Evolutionary conservation across 2,797 vertebrate species (phyloP).

Genomic region (Sebastes wilsoni): DNA sequence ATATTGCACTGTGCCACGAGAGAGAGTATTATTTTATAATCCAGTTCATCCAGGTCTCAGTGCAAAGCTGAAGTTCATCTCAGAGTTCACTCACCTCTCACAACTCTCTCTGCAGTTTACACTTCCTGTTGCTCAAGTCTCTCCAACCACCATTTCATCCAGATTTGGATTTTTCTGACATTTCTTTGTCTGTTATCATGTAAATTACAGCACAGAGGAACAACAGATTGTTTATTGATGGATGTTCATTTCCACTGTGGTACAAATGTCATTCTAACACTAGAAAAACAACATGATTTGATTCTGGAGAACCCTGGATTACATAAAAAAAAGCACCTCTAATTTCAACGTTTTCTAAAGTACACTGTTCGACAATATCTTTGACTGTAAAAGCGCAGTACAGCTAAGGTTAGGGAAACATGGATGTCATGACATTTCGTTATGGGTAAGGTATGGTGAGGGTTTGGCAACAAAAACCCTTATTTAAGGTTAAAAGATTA

Average conservation of each 20-base stretch:
- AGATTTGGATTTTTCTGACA: background rate
- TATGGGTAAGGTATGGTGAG: background rate
- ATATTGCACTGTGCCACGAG: background rate
- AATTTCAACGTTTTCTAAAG: background rate
- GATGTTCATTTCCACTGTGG: background rate
- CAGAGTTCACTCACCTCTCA: slow-evolving; percentile 1
- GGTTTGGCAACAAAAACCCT: background rate
- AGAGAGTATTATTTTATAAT: background rate
- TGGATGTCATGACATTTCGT: background rate
- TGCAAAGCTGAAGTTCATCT: slow-evolving; percentile 7
- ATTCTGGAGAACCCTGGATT: too few species aligned
- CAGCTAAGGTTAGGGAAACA: background rate
- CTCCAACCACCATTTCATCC: background rate
- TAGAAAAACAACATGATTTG: too few species aligned
- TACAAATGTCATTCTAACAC: background rate
- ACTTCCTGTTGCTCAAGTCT: background rate
- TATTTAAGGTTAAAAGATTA: background rate
- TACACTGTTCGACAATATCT: background rate
- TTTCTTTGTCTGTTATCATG: background rate
- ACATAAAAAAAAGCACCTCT: too few species aligned
- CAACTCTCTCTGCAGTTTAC: background rate
- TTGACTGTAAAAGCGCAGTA: background rate
- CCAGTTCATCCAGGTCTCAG: background rate
- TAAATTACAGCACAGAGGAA: background rate
- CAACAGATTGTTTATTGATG: background rate